phyloP scores from a whole-genome alignment of 2,113 vertebrate genomes.

The Raja brachyura region DNA sequence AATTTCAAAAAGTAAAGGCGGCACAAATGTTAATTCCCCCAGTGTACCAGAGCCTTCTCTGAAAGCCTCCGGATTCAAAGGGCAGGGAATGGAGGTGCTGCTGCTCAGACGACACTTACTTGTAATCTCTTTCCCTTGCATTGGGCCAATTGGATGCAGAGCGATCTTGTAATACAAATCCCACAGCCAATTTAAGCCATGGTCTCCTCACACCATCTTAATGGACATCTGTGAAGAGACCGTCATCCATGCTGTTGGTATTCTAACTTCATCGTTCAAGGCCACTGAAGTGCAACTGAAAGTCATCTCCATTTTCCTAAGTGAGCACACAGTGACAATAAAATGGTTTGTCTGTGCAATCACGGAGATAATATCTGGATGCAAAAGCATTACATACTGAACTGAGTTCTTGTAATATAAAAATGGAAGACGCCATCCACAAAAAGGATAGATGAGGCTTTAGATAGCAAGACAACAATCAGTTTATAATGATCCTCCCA shows the following conservation, averaged over 20 bases:
- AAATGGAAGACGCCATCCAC: not conserved
- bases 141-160: too few relatives aligned
- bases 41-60: not conserved
- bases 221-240: not conserved
- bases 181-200: too few relatives aligned
- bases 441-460: not conserved
- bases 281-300: not conserved
- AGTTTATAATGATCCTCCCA: too few relatives aligned
- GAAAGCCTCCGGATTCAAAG: not conserved
- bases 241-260: not conserved
- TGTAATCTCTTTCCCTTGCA: too few relatives aligned
- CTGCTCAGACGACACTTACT: not conserved
- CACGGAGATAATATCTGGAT: not conserved
- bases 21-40: not conserved
- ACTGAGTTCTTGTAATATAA: not conserved
- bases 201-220: not conserved
- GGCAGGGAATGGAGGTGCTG: not conserved
- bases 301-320: not conserved
- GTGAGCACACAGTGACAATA: not conserved
- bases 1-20: not conserved
- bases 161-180: too few relatives aligned
- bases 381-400: not conserved
- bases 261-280: not conserved
- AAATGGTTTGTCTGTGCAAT: not conserved
- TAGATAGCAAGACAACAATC: too few relatives aligned